Percentiles rank a stretch among this genome's conserved stretches.
phyloP scores from a whole-genome alignment of 2,113 vertebrate species.

The human (Homo sapiens) region DNA sequence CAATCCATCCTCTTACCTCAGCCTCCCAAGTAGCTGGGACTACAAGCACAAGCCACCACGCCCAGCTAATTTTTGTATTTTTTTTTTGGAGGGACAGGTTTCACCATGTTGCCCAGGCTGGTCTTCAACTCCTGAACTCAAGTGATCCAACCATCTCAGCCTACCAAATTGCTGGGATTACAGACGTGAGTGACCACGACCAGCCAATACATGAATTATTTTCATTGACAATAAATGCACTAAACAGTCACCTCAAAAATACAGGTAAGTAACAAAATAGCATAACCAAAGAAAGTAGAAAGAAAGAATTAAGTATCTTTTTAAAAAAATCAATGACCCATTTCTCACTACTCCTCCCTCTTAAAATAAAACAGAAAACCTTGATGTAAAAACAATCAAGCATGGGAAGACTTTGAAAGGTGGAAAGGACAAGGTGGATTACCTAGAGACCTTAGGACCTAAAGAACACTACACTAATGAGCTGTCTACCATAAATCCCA shows the following conservation, averaged over 20 bases:
- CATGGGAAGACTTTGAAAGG: background rate
- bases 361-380: background rate
- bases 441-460: background rate
- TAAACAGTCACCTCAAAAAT: slow-evolving; percentile 35
- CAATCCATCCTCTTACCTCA: no score
- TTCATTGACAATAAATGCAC: background rate
- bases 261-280: background rate
- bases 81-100: no score
- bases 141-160: no score
- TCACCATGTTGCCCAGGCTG: no score
- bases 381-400: slow-evolving; percentile 27
- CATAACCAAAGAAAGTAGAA: background rate
- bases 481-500: background rate
- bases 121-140: no score
- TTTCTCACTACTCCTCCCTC: background rate
- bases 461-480: background rate
- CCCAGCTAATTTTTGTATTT: no score
- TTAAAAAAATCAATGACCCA: background rate
- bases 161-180: no score
- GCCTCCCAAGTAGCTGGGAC: no score
- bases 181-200: no score
- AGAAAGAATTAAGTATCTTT: background rate
- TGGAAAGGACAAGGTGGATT: background rate
- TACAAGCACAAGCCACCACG: no score
- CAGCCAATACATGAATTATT: background rate